Evolutionary conservation across 2,113 vertebrate species (phyloP).

Genomic region (Cisticola juncidis): DNA sequence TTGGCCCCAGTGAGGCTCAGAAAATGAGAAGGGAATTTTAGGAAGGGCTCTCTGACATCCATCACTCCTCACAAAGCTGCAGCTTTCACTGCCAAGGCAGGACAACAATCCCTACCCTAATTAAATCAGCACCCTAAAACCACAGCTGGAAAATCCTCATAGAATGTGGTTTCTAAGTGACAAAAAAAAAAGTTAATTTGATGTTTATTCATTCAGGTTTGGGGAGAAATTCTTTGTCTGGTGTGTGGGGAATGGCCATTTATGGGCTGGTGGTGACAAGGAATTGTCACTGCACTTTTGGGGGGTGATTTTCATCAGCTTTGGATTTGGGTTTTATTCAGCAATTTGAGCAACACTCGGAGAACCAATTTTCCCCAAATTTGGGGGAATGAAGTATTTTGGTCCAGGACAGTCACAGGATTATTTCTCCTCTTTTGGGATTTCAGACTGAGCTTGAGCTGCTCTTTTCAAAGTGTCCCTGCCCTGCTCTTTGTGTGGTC

Average conservation of each 20-base stretch:
- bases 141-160: conserved; percentile 1
- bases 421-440: neutral
- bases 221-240: neutral
- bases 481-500: neutral
- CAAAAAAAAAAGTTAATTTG: neutral
- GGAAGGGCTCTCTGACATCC: neutral
- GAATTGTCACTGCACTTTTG: neutral
- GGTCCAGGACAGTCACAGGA: neutral
- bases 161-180: neutral
- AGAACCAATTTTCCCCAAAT: neutral
- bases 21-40: neutral
- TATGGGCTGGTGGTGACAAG: neutral
- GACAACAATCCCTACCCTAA: neutral
- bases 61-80: neutral
- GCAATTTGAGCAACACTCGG: neutral
- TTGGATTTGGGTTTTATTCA: neutral
- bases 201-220: neutral
- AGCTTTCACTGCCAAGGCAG: neutral
- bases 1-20: neutral
- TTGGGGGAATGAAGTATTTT: neutral
- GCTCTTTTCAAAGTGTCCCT: neutral
- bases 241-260: neutral
- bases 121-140: neutral
- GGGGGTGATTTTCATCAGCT: neutral
- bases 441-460: neutral